Conservation (phyloP, 2,113 vertebrate species). For the Rhegmatorhina hoffmannsi region DNA sequence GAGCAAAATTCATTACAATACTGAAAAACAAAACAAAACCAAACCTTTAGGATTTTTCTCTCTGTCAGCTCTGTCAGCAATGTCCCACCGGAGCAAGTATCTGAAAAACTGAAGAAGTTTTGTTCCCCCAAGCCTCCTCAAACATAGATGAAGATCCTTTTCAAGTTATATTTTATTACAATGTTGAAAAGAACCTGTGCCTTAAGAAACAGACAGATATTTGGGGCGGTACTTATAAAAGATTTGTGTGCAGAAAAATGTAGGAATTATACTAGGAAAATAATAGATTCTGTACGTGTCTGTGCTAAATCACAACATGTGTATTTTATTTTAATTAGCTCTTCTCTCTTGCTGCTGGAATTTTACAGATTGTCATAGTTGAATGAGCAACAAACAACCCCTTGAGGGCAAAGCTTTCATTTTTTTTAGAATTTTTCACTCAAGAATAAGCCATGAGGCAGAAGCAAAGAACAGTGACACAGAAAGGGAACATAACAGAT, state of each 20-base stretch:
- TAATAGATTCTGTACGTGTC: background rate
- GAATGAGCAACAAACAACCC: background rate
- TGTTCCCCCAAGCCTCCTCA: background rate
- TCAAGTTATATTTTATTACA: background rate
- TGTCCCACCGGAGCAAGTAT: background rate
- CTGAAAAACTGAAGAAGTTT: background rate
- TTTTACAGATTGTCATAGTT: background rate
- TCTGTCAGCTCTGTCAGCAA: background rate
- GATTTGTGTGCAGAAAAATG: background rate
- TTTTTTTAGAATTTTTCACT: slow-evolving; percentile 39
- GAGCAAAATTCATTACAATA: background rate
- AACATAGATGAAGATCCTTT: background rate
- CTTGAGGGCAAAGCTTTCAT: background rate
- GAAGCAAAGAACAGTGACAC: background rate
- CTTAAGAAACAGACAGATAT: background rate
- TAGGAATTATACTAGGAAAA: background rate
- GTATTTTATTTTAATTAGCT: slow-evolving; percentile 31
- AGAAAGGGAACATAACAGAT: background rate
- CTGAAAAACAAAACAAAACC: background rate
- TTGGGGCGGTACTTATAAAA: background rate
- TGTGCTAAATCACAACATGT: background rate
- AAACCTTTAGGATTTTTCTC: background rate
- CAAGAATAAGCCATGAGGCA: background rate
- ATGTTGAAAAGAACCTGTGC: background rate
- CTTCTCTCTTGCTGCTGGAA: background rate